Percentiles rank a stretch among this genome's conserved stretches.
phyloP scores from a whole-genome alignment of 1,140 invertebrate genomes.

The Chionoecetes opilio region DNA sequence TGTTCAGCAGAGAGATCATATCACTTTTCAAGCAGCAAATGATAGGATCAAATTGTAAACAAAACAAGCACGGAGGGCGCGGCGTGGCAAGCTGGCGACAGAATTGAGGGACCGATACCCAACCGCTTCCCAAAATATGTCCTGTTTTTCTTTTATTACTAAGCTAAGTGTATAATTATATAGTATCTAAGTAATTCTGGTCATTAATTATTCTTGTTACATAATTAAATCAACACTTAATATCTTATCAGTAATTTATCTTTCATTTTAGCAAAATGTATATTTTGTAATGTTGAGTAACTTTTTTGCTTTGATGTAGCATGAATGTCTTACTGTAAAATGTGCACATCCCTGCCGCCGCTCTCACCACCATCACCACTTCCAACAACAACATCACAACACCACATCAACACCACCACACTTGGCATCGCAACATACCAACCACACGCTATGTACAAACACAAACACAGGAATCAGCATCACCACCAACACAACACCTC shows the following conservation, averaged over 20 bases:
- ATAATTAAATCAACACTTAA: not conserved
- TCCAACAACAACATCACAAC: not conserved
- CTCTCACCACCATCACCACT: constrained; percentile 37
- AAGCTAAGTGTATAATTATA: not conserved
- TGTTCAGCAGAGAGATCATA: too few species aligned
- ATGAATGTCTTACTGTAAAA: constrained; percentile 22
- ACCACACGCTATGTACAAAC: not conserved
- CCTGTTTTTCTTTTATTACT: not conserved
- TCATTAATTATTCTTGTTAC: not conserved
- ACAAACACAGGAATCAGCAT: not conserved
- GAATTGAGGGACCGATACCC: not conserved
- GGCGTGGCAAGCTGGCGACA: not conserved
- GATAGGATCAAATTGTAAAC: too few species aligned
- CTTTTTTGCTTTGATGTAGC: constrained; percentile 29
- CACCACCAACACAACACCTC: not conserved
- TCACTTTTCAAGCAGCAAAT: too few species aligned
- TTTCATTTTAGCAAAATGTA: not conserved
- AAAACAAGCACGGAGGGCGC: too few species aligned
- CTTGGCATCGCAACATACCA: not conserved
- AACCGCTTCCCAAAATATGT: not conserved
- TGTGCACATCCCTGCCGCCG: constrained; percentile 34
- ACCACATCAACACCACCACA: not conserved
- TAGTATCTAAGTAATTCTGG: constrained; percentile 16
- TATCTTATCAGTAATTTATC: not conserved
- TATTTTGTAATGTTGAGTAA: constrained; percentile 18